Evolutionary conservation across 2,888 invertebrate genomes (phyloP), one percentile per base, ranked within the genome.

Genomic region (Luperina nickerlii): DNA sequence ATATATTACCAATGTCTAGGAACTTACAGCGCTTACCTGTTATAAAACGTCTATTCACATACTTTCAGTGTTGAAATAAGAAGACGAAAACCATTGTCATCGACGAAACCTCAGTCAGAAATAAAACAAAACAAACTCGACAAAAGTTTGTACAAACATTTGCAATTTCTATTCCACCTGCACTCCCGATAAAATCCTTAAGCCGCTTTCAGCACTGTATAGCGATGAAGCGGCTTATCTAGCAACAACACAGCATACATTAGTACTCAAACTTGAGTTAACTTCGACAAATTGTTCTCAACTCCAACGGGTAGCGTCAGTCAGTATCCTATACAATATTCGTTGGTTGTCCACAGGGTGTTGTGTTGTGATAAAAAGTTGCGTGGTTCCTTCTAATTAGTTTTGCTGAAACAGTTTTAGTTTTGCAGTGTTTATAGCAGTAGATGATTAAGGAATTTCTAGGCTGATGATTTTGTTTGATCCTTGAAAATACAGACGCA

Each of bases 201-300:
- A 76, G 48, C 62, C 73, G 48, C 68, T 79, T 70, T 62, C 45
- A 81, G 42, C 65, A 11, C 62, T 66, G 5, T 18, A 68, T 24
- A 84, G 72, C 72, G 62, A 81, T 72, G 72, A 62, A 82, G 71
- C 67, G 6, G 71, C 85, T 85, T 82, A 82, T 84, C 82, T 81
- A 0, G 48, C 54, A 78, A 45, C 62, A 73, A 84, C 78, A 78
- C 78, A 73, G 82, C 54, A 75, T 75, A 78, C 68, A 82, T 84
- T 82, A 85, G 66, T 72, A 42, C 67, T 68, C 18, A 68, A 82
- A 85, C 85, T 83, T 76, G 45, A 57, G 62, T 24, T 45, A 76
- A 84, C 69, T 82, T 72, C 48, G 71, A 73, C 78, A 85, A 82
- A 82, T 72, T 75, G 78, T 75, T 54, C 57, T 27, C 76, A 74